phyloP scores from a whole-genome alignment of 2,888 invertebrate species.

The Euclidia mi region DNA sequence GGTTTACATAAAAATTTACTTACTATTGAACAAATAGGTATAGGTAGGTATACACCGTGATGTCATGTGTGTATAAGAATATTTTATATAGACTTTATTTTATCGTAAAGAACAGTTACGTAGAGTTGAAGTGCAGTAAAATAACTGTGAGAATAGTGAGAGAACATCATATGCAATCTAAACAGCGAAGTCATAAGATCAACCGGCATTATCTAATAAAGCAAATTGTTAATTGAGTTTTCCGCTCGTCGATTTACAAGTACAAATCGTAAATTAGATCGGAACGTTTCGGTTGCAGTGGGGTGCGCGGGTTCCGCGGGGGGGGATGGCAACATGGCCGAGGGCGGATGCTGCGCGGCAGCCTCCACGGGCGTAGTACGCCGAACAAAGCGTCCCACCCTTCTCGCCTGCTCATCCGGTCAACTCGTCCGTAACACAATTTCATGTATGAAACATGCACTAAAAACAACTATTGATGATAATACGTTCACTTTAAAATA shows the following conservation, averaged over 20 bases:
- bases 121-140: neutral
- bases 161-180: neutral
- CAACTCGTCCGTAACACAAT: slow-evolving; percentile 61
- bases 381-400: slow-evolving; percentile 85
- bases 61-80: too few relatives aligned
- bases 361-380: slow-evolving; percentile 83
- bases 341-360: slow-evolving; percentile 88
- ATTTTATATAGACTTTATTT: slow-evolving; percentile 3
- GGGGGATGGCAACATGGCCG: slow-evolving; percentile 73
- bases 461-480: slow-evolving; percentile 56
- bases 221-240: slow-evolving; percentile 45
- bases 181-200: slow-evolving; percentile 11
- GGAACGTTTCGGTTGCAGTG: slow-evolving; percentile 45
- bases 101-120: neutral
- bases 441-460: slow-evolving; percentile 78
- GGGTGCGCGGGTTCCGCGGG: slow-evolving; percentile 61
- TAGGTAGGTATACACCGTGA: too few relatives aligned
- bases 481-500: slow-evolving; percentile 66
- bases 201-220: slow-evolving; percentile 29
- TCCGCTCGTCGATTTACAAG: slow-evolving; percentile 35
- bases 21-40: slow-evolving; percentile 1
- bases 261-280: slow-evolving; percentile 36
- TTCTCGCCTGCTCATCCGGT: slow-evolving; percentile 71
- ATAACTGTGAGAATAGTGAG: neutral
- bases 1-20: slow-evolving; percentile 1